phyloP scores from a whole-genome alignment of 2,888 invertebrate genomes.

The Xanthorhoe spadicearia region DNA sequence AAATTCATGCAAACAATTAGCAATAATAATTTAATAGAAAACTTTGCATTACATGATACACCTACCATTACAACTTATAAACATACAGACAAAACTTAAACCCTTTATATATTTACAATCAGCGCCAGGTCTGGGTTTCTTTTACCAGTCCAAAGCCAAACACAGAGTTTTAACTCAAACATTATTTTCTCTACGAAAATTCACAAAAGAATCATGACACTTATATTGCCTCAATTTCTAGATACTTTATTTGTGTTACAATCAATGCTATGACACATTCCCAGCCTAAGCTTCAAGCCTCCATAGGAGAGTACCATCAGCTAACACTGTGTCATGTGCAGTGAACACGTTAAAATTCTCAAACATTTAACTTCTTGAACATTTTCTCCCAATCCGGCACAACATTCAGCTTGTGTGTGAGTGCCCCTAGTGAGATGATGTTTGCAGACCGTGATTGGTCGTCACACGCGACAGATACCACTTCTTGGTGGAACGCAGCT shows the following conservation, averaged over 20 bases:
- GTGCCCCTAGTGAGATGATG: slow-evolving; percentile 82
- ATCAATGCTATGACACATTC: too few species aligned
- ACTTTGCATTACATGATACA: neutral
- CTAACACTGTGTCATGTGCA: too few species aligned
- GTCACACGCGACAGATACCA: slow-evolving; percentile 82
- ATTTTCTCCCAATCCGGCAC: slow-evolving; percentile 84
- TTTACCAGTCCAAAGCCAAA: too few species aligned
- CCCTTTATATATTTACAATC: neutral
- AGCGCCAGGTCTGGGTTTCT: too few species aligned
- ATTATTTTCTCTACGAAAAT: too few species aligned
- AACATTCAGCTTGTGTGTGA: slow-evolving; percentile 84
- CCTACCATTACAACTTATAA: neutral
- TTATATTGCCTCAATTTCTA: too few species aligned
- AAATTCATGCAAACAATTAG: neutral
- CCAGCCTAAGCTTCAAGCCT: too few species aligned
- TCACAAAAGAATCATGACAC: too few species aligned
- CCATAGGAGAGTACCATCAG: too few species aligned
- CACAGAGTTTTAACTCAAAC: too few species aligned
- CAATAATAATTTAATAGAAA: slow-evolving; percentile 1
- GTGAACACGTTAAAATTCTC: neutral
- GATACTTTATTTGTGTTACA: too few species aligned
- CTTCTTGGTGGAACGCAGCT: slow-evolving; percentile 84
- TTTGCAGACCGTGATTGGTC: slow-evolving; percentile 82
- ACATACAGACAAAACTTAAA: neutral
- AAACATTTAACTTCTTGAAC: slow-evolving; percentile 64